Evolutionary conservation across 92 coral and sea anemone species (phyloP), one percentile per base, ranked within the genome.

Genomic region (Parazoanthus darwini): DNA sequence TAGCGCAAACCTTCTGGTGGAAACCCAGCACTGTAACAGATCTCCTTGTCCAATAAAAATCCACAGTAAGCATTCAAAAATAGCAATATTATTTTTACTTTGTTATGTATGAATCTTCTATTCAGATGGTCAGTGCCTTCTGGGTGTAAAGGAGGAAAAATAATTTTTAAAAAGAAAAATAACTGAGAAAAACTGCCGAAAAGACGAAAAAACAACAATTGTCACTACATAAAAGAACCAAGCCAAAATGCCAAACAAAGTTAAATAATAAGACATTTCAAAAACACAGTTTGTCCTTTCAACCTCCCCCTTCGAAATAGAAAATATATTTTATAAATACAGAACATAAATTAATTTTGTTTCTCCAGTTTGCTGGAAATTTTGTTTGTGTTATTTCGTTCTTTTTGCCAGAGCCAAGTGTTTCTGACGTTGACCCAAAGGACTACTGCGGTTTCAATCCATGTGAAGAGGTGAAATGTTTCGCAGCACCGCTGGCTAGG

Each of bases 371-470:
- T 43, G 66, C 37, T 51, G 63, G 48, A 79, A 26, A 54, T 26
- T 38, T n/a, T 15, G 43, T 48, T 79, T 26, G 43, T 56, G 10
- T n/a, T 39, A 29, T 58, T 48, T 36, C 38, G 26, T 77, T 78
- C 36, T 59, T 39, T 9, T 66, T 39, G n/a, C 38, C 66, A 93
- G 95, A 89, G 67, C 86, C 48, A 20, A 79, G 88, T 54, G 88
- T 92, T 59, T 75, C 83, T 2, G 86, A 89, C 44, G 88, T 92
- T 48, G 74, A 91, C 56, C 92, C 94, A 6, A 88, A 89, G 59
- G 73, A 84, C 26, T 70, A 78, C 70, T 94, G 96, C 54, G 96
- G 96, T 8, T 94, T 94, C 63, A 90, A 88, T 54, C 96, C 96
- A 36, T 94, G 96, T 74, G 51, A 88, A 26, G 91, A 91, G 56